Evolutionary conservation across 2,888 invertebrate species (phyloP).

Genomic region (Drosophila ustulata): DNA sequence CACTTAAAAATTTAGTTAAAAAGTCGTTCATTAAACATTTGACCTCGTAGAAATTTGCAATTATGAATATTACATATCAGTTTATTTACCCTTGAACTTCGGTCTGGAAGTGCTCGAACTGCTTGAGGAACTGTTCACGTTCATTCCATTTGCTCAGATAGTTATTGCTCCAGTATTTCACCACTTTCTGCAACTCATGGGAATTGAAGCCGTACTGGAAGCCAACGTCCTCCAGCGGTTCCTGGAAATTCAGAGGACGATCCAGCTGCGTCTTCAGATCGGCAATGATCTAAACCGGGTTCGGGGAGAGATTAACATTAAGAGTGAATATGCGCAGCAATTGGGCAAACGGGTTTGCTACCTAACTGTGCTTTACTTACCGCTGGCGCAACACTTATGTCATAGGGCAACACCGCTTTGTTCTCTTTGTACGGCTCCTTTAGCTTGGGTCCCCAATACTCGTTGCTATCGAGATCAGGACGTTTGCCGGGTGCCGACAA

Average conservation of each 20-base stretch:
- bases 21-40: background rate
- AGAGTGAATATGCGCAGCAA: conserved; percentile 16
- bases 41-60: background rate
- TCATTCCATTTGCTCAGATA: conserved; percentile 90
- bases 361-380: conserved; percentile 48
- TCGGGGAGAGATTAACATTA: background rate
- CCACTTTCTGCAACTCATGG: conserved; percentile 88
- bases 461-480: conserved; percentile 79
- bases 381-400: conserved; percentile 75
- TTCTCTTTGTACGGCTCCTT: conserved; percentile 78
- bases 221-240: conserved; percentile 88
- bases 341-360: conserved; percentile 35
- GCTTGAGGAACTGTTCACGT: conserved; percentile 90
- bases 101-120: conserved; percentile 90
- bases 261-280: conserved; percentile 88
- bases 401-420: conserved; percentile 74
- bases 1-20: background rate
- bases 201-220: conserved; percentile 94
- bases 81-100: conserved; percentile 88
- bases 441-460: conserved; percentile 83
- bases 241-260: conserved; percentile 85
- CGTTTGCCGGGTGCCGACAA: conserved; percentile 73
- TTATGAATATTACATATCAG: background rate
- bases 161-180: conserved; percentile 91
- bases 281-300: conserved; percentile 85